Conservation (phyloP, 2,113 vertebrate genomes). For the Neodontobutis hainanensis region DNA sequence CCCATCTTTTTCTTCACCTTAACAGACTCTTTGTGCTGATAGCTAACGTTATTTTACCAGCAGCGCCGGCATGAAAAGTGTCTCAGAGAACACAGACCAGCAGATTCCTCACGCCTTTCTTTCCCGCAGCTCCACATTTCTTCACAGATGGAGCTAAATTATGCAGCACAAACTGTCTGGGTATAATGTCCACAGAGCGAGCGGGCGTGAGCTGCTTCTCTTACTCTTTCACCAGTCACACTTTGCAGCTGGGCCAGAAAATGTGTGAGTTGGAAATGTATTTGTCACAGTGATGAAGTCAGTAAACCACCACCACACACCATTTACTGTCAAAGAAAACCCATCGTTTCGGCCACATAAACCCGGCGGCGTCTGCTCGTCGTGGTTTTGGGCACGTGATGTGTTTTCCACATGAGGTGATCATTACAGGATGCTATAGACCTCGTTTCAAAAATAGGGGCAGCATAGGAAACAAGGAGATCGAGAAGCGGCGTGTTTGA, state of each 20-base stretch:
- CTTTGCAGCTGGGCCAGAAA: slow-evolving; percentile 49
- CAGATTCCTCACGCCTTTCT: slow-evolving; percentile 49
- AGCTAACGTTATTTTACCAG: slow-evolving; percentile 34
- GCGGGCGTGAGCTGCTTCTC: slow-evolving; percentile 27
- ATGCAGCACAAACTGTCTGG: slow-evolving; percentile 73
- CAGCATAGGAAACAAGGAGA: slow-evolving; percentile 11
- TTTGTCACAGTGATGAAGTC: slow-evolving; percentile 58
- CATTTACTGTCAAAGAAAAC: slow-evolving; percentile 12
- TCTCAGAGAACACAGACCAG: slow-evolving; percentile 42
- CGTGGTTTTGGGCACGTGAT: background rate
- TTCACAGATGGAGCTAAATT: slow-evolving; percentile 75
- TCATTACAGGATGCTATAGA: slow-evolving; percentile 14
- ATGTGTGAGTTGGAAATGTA: slow-evolving; percentile 34
- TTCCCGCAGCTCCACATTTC: slow-evolving; percentile 47
- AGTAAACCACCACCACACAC: slow-evolving; percentile 36
- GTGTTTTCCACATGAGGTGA: slow-evolving; percentile 37
- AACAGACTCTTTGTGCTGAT: slow-evolving; percentile 23
- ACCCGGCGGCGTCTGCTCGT: slow-evolving; percentile 6
- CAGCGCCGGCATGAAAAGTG: slow-evolving; percentile 28
- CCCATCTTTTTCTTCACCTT: slow-evolving; percentile 13
- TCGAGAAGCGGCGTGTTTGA: slow-evolving; percentile 22
- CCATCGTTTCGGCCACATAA: background rate
- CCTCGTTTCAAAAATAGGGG: slow-evolving; percentile 24
- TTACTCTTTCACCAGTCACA: slow-evolving; percentile 44
- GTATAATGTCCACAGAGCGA: slow-evolving; percentile 60